Percentiles rank a stretch among this genome's conserved stretches.
Evolutionary conservation across 1,140 invertebrate genomes (phyloP).

Genomic region (Drosophila mauritiana): DNA sequence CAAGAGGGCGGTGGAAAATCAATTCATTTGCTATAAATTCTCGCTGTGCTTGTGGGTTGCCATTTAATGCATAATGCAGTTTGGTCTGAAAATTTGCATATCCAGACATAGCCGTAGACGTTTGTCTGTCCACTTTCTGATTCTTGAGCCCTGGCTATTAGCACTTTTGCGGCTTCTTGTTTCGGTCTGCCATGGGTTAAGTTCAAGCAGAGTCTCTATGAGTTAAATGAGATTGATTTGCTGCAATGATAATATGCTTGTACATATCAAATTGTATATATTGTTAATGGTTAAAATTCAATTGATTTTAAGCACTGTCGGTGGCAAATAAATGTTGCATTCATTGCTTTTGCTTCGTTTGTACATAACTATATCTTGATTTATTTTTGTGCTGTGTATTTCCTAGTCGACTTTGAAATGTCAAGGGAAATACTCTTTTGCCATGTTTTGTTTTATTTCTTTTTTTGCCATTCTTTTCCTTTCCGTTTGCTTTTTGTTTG

Average conservation of each 20-base stretch:
- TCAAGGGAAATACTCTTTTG: slow-evolving; percentile 17
- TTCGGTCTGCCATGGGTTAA: slow-evolving; percentile 40
- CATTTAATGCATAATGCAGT: slow-evolving; percentile 56
- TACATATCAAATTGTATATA: no score
- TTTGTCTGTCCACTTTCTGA: slow-evolving; percentile 16
- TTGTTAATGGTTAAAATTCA: no score
- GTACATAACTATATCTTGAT: not conserved
- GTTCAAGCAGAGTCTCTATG: slow-evolving; percentile 29
- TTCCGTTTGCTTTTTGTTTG: slow-evolving; percentile 55
- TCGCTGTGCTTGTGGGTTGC: slow-evolving; percentile 1
- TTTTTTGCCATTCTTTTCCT: slow-evolving; percentile 21
- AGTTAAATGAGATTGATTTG: not conserved
- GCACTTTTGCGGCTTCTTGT: slow-evolving; percentile 49
- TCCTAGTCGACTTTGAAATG: slow-evolving; percentile 2
- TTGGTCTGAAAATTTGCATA: slow-evolving; percentile 63
- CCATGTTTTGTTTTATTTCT: slow-evolving; percentile 29
- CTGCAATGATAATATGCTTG: not conserved
- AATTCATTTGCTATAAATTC: slow-evolving; percentile 55
- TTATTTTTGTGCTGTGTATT: slow-evolving; percentile 9
- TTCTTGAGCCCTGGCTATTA: slow-evolving; percentile 15
- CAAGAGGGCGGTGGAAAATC: slow-evolving; percentile 36
- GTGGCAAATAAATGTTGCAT: no score
- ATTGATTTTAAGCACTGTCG: no score
- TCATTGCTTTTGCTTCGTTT: no score
- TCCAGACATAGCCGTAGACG: slow-evolving; percentile 45